Percentiles rank a stretch among this genome's conserved stretches.
phyloP scores from a whole-genome alignment of 2,113 vertebrate species.

The Ptilonorhynchus violaceus region DNA sequence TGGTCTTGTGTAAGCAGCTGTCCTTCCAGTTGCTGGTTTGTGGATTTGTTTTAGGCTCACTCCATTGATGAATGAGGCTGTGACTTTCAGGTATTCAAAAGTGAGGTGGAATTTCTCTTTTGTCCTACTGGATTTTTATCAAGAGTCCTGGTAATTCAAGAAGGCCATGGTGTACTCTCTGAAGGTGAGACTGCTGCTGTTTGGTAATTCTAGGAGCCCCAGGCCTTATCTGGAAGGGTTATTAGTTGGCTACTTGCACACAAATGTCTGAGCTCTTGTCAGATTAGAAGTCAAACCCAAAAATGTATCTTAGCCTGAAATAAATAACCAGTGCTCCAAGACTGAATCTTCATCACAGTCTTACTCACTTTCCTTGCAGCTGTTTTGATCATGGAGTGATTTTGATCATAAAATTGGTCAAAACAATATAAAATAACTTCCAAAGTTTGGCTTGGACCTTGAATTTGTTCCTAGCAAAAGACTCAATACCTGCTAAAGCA shows the following conservation, averaged over 20 bases:
- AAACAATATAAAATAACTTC: neutral
- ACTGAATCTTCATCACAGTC: neutral
- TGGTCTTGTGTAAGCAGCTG: neutral
- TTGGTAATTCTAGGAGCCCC: conserved; percentile 48
- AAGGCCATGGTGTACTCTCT: conserved; percentile 12
- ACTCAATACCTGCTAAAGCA: neutral
- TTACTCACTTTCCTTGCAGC: neutral
- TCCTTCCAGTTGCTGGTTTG: neutral
- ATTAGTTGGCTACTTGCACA: neutral
- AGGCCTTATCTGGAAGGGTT: conserved; percentile 46
- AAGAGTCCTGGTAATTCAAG: conserved; percentile 47
- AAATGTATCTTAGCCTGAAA: neutral
- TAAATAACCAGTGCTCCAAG: neutral
- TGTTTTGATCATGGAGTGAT: neutral
- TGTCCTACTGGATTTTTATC: conserved; percentile 60
- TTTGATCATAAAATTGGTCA: neutral
- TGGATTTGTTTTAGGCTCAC: neutral
- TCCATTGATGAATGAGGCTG: neutral
- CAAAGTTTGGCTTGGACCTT: neutral
- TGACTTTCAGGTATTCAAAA: neutral
- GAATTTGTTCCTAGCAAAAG: neutral
- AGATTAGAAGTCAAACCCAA: neutral
- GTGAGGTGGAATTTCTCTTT: conserved; percentile 61
- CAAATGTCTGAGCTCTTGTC: neutral
- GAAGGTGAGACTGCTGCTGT: neutral